Percentiles rank a stretch among this genome's conserved stretches.
phyloP scores from a whole-genome alignment of 2,797 vertebrate species.

The Takifugu ocellatus region DNA sequence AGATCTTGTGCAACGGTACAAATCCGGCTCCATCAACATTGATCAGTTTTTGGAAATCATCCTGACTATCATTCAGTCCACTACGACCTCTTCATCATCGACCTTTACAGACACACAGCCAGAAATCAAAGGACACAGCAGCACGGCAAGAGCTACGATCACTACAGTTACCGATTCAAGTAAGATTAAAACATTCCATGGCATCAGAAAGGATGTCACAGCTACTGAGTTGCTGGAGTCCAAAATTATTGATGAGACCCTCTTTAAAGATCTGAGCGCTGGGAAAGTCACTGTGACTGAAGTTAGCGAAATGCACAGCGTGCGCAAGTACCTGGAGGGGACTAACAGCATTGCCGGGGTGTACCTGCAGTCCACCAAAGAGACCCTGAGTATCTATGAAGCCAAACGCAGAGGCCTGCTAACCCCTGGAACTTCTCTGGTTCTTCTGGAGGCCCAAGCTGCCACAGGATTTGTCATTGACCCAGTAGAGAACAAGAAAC shows the following conservation, averaged over 20 bases:
- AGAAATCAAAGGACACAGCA: background rate
- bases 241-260: conserved; percentile 55
- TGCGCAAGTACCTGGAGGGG: conserved; percentile 64
- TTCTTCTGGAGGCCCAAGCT: conserved; percentile 71
- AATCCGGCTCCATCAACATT: conserved; percentile 58
- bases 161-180: conserved; percentile 12
- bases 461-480: conserved; percentile 76
- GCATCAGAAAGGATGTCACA: conserved; percentile 42
- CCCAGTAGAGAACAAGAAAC: conserved; percentile 73
- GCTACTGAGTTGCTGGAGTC: conserved; percentile 66
- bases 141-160: conserved; percentile 17
- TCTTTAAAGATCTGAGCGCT: conserved; percentile 64
- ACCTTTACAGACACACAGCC: conserved; percentile 9
- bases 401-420: conserved; percentile 19
- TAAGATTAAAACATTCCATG: conserved; percentile 37
- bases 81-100: conserved; percentile 35
- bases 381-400: conserved; percentile 36
- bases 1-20: conserved; percentile 70
- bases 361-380: conserved; percentile 64
- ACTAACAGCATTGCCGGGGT: conserved; percentile 69
- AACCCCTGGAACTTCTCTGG: conserved; percentile 69
- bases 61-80: conserved; percentile 30
- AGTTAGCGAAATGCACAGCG: conserved; percentile 56
- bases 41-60: conserved; percentile 62
- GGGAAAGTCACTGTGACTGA: conserved; percentile 62